Conservation (phyloP, 2,888 invertebrate species). For the Lepidocyrtoides sp. region DNA sequence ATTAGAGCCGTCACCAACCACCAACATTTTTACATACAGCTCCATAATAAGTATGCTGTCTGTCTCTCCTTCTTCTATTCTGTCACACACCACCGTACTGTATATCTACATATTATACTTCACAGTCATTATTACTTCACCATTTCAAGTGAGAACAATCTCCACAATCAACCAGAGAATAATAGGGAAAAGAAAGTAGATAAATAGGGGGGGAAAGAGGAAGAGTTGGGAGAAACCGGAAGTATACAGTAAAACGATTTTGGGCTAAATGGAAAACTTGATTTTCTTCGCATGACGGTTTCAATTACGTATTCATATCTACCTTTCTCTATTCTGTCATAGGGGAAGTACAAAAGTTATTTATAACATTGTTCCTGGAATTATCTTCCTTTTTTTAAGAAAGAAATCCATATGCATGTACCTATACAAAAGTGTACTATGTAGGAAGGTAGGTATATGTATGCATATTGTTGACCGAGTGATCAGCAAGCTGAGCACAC, state of each 20-base stretch:
- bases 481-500: no score
- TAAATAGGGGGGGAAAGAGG: background rate
- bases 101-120: no score
- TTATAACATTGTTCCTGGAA: no score
- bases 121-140: slow-evolving; percentile 60
- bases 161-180: slow-evolving; percentile 5
- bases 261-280: background rate
- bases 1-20: slow-evolving; percentile 64
- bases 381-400: no score
- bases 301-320: background rate
- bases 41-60: background rate
- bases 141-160: slow-evolving; percentile 51
- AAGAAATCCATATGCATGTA: no score
- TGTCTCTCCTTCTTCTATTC: background rate
- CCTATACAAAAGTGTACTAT: no score
- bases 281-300: background rate
- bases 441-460: no score
- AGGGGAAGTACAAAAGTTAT: no score
- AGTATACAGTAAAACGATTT: slow-evolving; percentile 40
- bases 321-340: no score
- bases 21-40: slow-evolving; percentile 54
- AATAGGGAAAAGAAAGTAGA: slow-evolving; percentile 14
- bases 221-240: slow-evolving; percentile 41
- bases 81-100: no score
- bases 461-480: no score